Conservation (phyloP, 1,140 invertebrate species). For the Drosophila arawakana region DNA sequence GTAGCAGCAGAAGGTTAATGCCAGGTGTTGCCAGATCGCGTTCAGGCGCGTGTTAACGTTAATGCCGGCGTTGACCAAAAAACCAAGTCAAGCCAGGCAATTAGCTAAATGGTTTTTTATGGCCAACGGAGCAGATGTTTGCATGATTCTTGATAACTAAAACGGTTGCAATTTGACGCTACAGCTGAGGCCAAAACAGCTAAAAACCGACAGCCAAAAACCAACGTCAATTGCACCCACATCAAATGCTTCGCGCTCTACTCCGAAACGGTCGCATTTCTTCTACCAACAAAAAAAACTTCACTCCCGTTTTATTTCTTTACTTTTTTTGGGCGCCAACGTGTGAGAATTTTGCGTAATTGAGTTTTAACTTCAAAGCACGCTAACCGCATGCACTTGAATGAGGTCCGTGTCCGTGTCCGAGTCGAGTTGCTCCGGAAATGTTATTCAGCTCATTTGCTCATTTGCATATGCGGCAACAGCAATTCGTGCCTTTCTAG, state of each 20-base stretch:
- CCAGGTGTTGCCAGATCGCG: slow-evolving; percentile 34
- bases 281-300: neutral
- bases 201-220: slow-evolving; percentile 20
- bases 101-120: slow-evolving; percentile 81
- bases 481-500: neutral
- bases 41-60: neutral
- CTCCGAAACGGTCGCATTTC: neutral
- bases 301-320: neutral
- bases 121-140: slow-evolving; percentile 42
- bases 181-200: slow-evolving; percentile 16
- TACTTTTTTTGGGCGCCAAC: slow-evolving; percentile 51
- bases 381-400: slow-evolving; percentile 74
- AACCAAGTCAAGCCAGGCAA: slow-evolving; percentile 47
- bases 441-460: slow-evolving; percentile 61
- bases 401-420: slow-evolving; percentile 26
- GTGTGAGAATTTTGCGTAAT: slow-evolving; percentile 82
- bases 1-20: neutral
- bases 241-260: slow-evolving; percentile 46
- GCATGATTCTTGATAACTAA: slow-evolving; percentile 30
- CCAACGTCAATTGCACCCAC: slow-evolving; percentile 58
- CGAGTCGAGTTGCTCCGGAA: slow-evolving; percentile 12
- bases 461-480: slow-evolving; percentile 73
- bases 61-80: slow-evolving; percentile 29
- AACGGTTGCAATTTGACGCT: slow-evolving; percentile 70
- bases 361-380: slow-evolving; percentile 81